Conservation (phyloP, 2,888 invertebrate species). For the Drosophila siamana region DNA sequence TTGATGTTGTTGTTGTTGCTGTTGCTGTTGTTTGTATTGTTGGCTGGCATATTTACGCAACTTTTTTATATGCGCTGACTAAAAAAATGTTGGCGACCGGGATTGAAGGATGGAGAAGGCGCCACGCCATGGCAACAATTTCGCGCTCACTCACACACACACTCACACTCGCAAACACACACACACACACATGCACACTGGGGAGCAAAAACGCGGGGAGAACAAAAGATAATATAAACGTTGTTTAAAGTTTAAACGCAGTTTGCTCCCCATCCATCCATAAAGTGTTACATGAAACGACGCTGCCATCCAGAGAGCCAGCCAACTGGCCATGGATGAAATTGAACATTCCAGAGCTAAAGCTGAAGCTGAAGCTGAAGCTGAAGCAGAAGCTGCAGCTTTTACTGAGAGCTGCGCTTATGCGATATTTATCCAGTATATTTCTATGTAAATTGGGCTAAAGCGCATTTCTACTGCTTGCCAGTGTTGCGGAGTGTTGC, state of each 20-base stretch:
- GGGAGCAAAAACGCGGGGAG: too few relatives aligned
- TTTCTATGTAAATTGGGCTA: slow-evolving; percentile 50
- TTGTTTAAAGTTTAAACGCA: slow-evolving; percentile 75
- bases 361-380: too few relatives aligned
- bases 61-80: slow-evolving; percentile 60
- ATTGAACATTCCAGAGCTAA: slow-evolving; percentile 64
- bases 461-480: slow-evolving; percentile 17
- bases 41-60: slow-evolving; percentile 72
- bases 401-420: slow-evolving; percentile 6
- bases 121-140: slow-evolving; percentile 8
- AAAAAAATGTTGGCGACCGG: slow-evolving; percentile 52
- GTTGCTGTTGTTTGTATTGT: slow-evolving; percentile 42
- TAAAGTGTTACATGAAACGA: slow-evolving; percentile 67
- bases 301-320: slow-evolving; percentile 17
- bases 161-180: neutral
- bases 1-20: slow-evolving; percentile 25
- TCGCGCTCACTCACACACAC: slow-evolving; percentile 2
- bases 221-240: slow-evolving; percentile 73
- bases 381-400: slow-evolving; percentile 27
- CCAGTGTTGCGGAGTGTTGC: too few relatives aligned
- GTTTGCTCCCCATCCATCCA: slow-evolving; percentile 47
- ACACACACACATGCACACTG: neutral
- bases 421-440: slow-evolving; percentile 16
- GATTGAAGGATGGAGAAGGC: slow-evolving; percentile 43
- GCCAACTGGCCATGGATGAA: slow-evolving; percentile 51